Base-by-base conservation (phyloP, 2,113 vertebrate genomes). In the Dipodomys merriami region DNA sequence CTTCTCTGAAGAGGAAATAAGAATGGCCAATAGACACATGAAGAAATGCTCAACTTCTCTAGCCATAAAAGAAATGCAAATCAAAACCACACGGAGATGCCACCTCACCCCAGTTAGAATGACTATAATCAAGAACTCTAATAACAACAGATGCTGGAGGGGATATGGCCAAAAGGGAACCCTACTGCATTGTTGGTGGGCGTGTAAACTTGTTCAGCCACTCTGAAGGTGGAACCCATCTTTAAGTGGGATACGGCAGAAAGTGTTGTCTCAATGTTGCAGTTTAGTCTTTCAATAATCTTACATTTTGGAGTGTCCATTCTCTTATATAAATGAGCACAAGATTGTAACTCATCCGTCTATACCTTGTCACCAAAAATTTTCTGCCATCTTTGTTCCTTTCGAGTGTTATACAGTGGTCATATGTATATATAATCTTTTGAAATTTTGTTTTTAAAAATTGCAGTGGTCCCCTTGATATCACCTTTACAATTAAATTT, bases 271-370 rank as follows among this genome's bases (percentile, higher is more conserved):
- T 64, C 25, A n/a, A 0, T 68, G 67, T 22, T 30, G 33, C 2
- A 6, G 12, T 93, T 46, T 80, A 72, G 39, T n/a, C 91, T 65
- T 90, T 44, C 25, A 39, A 71, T 69, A 73, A 71, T 67, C 60
- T 77, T 72, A 73, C 4, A 86, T 44, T 44, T 74, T 86, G 39
- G 13, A 44, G 3, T 84, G 20, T 79, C 39, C 6, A 7, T 85
- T 92, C 35, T 64, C 30, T 79, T 72, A 39, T 86, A 72, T 39
- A 95, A 84, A 88, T 84, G 64, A 77, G 46, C 71, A 27, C n/a
- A 46, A 0, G 39, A 78, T 44, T n/a, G 69, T 49, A 77, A 44
- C 10, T 87, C 29, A 35, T 44, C 39, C 79, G 19, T 9, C 7
- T 69, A 13, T 16, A 53, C 39, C 69, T 22, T 83, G 65, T 91